phyloP scores from a whole-genome alignment of 2,888 invertebrate species.

The Reticulitermes lucifugus region DNA sequence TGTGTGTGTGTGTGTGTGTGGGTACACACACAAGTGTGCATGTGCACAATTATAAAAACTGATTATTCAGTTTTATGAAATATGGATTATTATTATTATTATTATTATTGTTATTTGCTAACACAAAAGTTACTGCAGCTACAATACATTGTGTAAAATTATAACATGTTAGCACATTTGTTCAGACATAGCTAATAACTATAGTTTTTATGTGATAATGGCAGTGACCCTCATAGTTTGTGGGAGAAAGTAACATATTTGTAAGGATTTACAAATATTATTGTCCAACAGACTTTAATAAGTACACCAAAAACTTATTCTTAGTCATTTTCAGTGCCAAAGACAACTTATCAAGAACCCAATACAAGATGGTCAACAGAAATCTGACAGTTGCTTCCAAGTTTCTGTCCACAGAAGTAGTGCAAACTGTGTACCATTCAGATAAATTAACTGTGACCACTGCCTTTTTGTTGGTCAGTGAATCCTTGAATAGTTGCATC shows the following conservation, averaged over 20 bases:
- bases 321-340: constrained; percentile 7
- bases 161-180: neutral
- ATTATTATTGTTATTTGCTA: neutral
- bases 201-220: neutral
- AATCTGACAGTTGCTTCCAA: neutral
- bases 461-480: too few relatives aligned
- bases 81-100: neutral
- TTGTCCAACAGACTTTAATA: neutral
- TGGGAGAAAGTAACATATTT: constrained; percentile 2
- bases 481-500: neutral
- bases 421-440: neutral
- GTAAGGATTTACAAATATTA: neutral
- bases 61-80: neutral
- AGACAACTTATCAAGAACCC: neutral
- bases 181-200: neutral
- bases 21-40: too few relatives aligned
- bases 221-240: neutral
- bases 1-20: neutral
- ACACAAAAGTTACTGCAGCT: neutral
- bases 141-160: neutral
- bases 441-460: neutral
- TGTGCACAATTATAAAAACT: neutral
- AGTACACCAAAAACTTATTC: neutral
- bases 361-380: neutral
- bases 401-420: neutral